Base-by-base conservation (phyloP, 2,797 vertebrate species). In the Aselliscus stoliczkanus region DNA sequence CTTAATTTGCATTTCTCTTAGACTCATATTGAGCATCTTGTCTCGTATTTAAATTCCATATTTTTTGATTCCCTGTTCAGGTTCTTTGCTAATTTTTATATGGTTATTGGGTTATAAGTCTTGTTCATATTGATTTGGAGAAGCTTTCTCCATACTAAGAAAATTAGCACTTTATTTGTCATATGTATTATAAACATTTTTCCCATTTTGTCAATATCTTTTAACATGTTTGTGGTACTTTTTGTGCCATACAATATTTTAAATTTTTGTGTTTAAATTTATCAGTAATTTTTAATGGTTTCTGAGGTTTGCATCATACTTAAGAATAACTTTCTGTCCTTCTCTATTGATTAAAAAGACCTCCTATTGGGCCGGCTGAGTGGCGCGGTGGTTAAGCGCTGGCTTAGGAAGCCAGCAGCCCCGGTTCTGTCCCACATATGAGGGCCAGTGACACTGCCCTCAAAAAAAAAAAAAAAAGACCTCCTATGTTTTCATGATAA, bases 1-100 rank as follows among this genome's bases (percentile, higher is more conserved):
- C 93, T 90, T 39, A 60, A 54, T 87, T 72, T 94, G 88, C 21
- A 80, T 73, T 93, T 93, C 67, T 93, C 85, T 84, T 72, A 76
- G 64, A 64, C 4, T 67, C 42, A 5, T 8, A 39, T 27, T 76
- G 62, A 85, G 17, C 37, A 50, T 79, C 85, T 90, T 93, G 86
- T 86, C 73, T 76, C 27, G 50, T 76, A 72, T 70, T 47, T 94
- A 86, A 79, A 64, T 87, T 44, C 37, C 29, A 4, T 88, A 21
- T 37, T 75, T 83, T 56, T 76, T n/a, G 25, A 62, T 86, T 69
- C 34, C 69, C 42, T 87, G 21, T 47, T 77, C 52, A 50, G 79
- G 39, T 75, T 65, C 47, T 72, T 83, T 87, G 13, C 17, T 37
- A 29, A 27, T 88, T 75, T 91, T 87, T 82, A 44, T 42, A 1